phyloP scores from a whole-genome alignment of 2,797 vertebrate species.

The Lates japonicus region DNA sequence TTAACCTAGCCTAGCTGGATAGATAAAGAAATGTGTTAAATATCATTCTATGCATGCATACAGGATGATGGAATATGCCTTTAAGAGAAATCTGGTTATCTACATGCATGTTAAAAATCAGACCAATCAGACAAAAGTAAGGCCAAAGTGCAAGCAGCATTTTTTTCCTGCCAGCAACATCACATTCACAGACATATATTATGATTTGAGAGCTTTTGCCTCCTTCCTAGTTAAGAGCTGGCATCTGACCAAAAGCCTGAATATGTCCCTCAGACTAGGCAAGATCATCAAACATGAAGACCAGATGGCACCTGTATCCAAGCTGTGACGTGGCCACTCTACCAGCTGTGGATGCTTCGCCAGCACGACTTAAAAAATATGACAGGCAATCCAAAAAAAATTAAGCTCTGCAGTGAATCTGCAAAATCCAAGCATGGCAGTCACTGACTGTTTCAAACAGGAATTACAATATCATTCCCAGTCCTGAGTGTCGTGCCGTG shows the following conservation, averaged over 20 bases:
- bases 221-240: conserved; percentile 13
- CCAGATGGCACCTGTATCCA: conserved; percentile 61
- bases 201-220: conserved; percentile 4
- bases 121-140: not conserved
- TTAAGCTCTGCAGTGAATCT: not conserved
- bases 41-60: not conserved
- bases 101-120: not conserved
- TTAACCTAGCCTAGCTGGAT: not conserved
- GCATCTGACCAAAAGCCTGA: conserved; percentile 22
- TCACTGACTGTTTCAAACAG: not conserved
- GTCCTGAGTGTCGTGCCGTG: not conserved
- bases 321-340: conserved; percentile 30
- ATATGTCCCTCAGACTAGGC: conserved; percentile 20
- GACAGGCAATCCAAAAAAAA: conserved; percentile 11
- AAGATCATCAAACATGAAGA: conserved; percentile 40
- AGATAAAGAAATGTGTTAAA: conserved; percentile 12
- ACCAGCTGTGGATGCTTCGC: conserved; percentile 46
- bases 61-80: not conserved
- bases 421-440: conserved; percentile 1
- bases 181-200: not conserved
- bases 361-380: conserved; percentile 25
- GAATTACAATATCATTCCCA: not conserved
- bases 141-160: not conserved
- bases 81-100: not conserved
- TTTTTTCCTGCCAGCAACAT: not conserved